phyloP scores from a whole-genome alignment of 2,888 invertebrate genomes.

The Sericinus montela region DNA sequence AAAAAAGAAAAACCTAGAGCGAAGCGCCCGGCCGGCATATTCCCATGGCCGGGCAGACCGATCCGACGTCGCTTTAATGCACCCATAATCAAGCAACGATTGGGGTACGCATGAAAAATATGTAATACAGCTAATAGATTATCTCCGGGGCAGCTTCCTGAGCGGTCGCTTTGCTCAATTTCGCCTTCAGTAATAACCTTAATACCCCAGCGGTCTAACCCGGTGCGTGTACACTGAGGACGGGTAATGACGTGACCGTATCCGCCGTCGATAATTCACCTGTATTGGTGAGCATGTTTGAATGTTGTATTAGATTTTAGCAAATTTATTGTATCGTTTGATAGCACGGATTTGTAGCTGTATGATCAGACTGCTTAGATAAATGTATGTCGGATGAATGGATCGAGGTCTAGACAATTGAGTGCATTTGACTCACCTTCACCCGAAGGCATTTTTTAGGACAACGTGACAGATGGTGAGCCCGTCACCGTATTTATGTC shows the following conservation, averaged over 20 bases:
- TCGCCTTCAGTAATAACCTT: conserved; percentile 72
- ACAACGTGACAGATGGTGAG: no score
- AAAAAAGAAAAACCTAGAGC: conserved; percentile 72
- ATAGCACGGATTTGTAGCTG: not conserved
- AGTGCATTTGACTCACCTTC: no score
- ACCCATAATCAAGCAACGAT: conserved; percentile 70
- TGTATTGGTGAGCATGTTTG: conserved; percentile 47
- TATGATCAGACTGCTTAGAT: no score
- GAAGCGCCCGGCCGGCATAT: conserved; percentile 56
- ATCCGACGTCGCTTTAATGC: conserved; percentile 67
- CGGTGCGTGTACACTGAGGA: conserved; percentile 70
- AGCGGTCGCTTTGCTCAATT: conserved; percentile 74
- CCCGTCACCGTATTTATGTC: no score
- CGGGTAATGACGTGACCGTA: conserved; percentile 59
- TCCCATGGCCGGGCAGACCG: conserved; percentile 71
- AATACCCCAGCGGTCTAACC: conserved; percentile 68
- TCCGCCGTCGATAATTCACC: conserved; percentile 47
- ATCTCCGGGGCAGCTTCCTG: conserved; percentile 73
- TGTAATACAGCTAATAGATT: conserved; percentile 75
- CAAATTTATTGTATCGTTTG: conserved; percentile 21
- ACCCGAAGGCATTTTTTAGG: no score
- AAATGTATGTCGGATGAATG: no score
- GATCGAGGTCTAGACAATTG: no score
- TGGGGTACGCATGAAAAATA: conserved; percentile 72
- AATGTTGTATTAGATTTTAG: conserved; percentile 27